Evolutionary conservation across 1,140 invertebrate species (phyloP).

Genomic region (Aleiodes sp.): DNA sequence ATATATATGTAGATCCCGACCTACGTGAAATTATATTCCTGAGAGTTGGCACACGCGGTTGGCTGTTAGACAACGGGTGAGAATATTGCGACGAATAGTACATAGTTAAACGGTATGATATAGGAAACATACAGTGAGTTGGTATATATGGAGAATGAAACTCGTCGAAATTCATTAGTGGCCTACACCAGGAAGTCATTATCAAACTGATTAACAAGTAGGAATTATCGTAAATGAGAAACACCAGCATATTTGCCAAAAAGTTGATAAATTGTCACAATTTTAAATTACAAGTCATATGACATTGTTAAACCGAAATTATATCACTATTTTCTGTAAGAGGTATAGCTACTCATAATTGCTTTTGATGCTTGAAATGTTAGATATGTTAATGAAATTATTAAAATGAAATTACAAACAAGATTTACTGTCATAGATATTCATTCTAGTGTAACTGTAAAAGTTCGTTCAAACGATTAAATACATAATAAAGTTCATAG

Average conservation of each 20-base stretch:
- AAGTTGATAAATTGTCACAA: neutral
- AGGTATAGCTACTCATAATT: no score
- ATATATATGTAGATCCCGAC: neutral
- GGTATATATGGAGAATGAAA: slow-evolving; percentile 22
- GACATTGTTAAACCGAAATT: no score
- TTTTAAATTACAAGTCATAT: neutral
- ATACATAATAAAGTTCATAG: no score
- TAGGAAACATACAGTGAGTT: slow-evolving; percentile 27
- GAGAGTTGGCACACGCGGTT: slow-evolving; percentile 12
- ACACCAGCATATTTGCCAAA: neutral
- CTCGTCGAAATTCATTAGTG: slow-evolving; percentile 41
- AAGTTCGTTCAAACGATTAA: no score
- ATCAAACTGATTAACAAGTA: slow-evolving; percentile 49
- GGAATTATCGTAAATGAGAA: slow-evolving; percentile 36
- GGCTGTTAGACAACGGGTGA: slow-evolving; percentile 7
- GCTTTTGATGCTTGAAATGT: no score
- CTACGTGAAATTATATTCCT: neutral
- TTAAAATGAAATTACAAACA: no score
- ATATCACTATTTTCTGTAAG: no score
- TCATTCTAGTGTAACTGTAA: no score
- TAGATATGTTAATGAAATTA: no score
- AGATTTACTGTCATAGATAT: no score
- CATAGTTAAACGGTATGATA: slow-evolving; percentile 14
- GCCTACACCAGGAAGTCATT: slow-evolving; percentile 44
- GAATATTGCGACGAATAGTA: slow-evolving; percentile 29